These are phyloP conservation scores for Bombus vancouverensis DNA, from an alignment of 1,140 invertebrate genomes.

Conservation along the genomic window DNA sequence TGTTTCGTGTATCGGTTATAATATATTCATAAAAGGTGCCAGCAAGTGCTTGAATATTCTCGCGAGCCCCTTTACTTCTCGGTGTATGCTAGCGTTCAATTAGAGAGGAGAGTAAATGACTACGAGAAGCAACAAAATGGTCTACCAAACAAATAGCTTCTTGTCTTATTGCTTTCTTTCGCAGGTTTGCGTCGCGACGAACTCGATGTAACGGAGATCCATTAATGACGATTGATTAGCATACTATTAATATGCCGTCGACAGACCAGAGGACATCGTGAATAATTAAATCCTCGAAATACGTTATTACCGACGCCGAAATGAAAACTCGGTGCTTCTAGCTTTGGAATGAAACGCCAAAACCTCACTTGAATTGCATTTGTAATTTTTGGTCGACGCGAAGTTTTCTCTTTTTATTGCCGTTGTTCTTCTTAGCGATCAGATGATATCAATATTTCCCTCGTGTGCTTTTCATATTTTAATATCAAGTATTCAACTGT, in stretches of 20 bases:
- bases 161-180: conserved; percentile 36
- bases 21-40: too few relatives aligned
- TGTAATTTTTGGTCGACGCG: background rate
- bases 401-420: background rate
- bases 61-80: background rate
- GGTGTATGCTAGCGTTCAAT: background rate
- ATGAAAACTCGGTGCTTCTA: background rate
- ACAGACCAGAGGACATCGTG: conserved; percentile 38
- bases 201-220: conserved; percentile 52
- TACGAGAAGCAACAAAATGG: background rate
- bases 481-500: too few relatives aligned
- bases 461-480: too few relatives aligned
- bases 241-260: conserved; percentile 70
- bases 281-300: conserved; percentile 74
- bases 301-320: conserved; percentile 53
- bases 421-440: too few relatives aligned
- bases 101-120: background rate
- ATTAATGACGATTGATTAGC: conserved; percentile 70
- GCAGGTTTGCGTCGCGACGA: conserved; percentile 41
- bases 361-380: background rate
- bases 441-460: too few relatives aligned
- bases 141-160: background rate
- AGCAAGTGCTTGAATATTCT: too few relatives aligned
- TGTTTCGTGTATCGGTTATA: too few relatives aligned
- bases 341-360: conserved; percentile 34